These are phyloP conservation scores for Ephestia elutella DNA, from an alignment of 1,140 invertebrate genomes.

Conservation along the genomic window DNA sequence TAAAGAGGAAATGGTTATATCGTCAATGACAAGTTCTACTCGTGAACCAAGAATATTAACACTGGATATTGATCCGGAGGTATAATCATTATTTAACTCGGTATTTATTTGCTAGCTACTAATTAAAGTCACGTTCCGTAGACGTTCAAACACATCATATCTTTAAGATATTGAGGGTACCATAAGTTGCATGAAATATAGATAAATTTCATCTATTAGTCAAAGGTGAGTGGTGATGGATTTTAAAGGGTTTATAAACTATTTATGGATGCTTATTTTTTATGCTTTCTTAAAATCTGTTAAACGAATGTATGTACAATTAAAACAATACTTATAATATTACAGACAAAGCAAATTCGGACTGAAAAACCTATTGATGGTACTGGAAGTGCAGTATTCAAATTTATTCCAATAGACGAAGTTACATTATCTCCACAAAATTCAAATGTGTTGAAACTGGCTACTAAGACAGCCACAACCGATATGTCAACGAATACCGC, in stretches of 20 bases:
- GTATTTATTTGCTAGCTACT: slow-evolving; percentile 18
- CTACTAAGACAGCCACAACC: slow-evolving; percentile 43
- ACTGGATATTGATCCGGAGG: slow-evolving; percentile 75
- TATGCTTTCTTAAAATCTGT: background rate
- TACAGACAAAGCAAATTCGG: slow-evolving; percentile 72
- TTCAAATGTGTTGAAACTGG: slow-evolving; percentile 65
- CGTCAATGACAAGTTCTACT: slow-evolving; percentile 70
- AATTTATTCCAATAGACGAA: slow-evolving; percentile 72
- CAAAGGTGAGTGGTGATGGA: slow-evolving; percentile 44
- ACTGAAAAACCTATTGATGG: slow-evolving; percentile 66
- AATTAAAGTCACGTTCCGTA: background rate
- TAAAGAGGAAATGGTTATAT: slow-evolving; percentile 71
- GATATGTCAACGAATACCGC: slow-evolving; percentile 27
- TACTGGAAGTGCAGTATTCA: slow-evolving; percentile 59
- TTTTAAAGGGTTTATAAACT: background rate
- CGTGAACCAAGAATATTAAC: slow-evolving; percentile 73
- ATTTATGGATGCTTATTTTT: background rate
- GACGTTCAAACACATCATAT: background rate
- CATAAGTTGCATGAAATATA: background rate
- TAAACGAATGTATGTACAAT: slow-evolving; percentile 18
- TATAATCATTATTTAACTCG: slow-evolving; percentile 61
- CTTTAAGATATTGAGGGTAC: background rate
- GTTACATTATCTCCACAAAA: slow-evolving; percentile 50
- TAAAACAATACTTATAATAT: slow-evolving; percentile 17
- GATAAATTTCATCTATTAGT: slow-evolving; percentile 10